Conservation (phyloP, 2,113 vertebrate species). For the Phalacrocorax brasilianus region DNA sequence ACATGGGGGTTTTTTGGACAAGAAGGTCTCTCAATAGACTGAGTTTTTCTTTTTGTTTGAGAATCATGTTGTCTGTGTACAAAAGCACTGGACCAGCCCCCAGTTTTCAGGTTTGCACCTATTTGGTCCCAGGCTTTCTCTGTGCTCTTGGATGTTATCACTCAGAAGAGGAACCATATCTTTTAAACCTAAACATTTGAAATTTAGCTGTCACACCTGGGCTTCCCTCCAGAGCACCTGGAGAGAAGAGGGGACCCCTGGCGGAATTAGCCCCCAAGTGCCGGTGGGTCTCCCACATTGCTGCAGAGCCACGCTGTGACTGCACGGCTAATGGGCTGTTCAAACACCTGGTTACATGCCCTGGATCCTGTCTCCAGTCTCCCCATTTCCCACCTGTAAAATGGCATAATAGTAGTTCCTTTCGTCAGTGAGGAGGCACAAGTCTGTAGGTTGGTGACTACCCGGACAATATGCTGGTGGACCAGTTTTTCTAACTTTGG, state of each 20-base stretch:
- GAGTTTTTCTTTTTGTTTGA: neutral
- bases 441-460: neutral
- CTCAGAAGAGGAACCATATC: neutral
- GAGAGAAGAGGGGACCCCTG: neutral
- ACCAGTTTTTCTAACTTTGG: neutral
- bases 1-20: neutral
- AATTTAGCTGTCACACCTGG: neutral
- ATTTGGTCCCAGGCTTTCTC: neutral
- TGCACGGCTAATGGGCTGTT: accelerated
- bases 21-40: neutral
- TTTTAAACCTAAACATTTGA: neutral
- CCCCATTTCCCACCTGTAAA: neutral
- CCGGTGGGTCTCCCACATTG: neutral
- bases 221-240: neutral
- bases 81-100: neutral
- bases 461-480: neutral
- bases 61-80: neutral
- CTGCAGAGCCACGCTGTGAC: neutral
- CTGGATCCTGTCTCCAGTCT: neutral
- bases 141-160: neutral
- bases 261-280: neutral
- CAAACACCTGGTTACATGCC: accelerated
- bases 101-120: neutral
- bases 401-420: neutral
- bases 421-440: neutral